phyloP scores from a whole-genome alignment of 2,113 vertebrate species.

The Rhagologus leucostigma region DNA sequence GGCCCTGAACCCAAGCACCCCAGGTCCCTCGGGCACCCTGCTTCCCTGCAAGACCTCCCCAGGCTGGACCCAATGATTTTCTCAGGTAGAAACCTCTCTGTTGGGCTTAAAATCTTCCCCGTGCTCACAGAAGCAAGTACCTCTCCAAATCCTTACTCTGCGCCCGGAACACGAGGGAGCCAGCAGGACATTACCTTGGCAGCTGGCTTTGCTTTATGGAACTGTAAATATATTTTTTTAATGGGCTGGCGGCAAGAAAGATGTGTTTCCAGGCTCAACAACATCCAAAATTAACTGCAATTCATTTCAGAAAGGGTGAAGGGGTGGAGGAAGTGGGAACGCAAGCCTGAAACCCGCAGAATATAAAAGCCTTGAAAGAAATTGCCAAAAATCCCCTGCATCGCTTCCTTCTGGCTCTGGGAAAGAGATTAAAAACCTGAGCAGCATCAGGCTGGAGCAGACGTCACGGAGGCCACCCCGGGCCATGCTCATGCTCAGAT shows the following conservation, averaged over 20 bases:
- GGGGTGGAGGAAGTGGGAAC: not conserved
- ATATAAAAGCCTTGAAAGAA: conserved; percentile 35
- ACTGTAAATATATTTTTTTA: conserved; percentile 64
- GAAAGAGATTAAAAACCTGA: conserved; percentile 37
- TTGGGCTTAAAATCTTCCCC: not conserved
- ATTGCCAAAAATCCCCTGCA: conserved; percentile 29
- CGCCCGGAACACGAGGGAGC: not conserved
- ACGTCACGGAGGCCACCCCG: not conserved
- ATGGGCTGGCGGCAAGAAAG: conserved; percentile 41
- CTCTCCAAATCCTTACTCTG: not conserved
- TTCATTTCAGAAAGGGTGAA: conserved; percentile 24
- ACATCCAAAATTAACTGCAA: conserved; percentile 41
- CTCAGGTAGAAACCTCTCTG: not conserved
- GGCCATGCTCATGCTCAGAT: conserved; percentile 29
- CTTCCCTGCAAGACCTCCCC: not conserved
- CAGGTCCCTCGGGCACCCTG: accelerated
- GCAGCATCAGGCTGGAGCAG: conserved; percentile 7
- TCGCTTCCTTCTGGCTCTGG: conserved; percentile 24
- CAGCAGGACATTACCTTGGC: conserved; percentile 42
- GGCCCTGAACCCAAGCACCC: not conserved
- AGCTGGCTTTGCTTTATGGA: conserved; percentile 60
- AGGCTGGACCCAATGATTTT: not conserved
- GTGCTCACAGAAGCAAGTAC: not conserved
- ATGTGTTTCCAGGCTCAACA: conserved; percentile 21
- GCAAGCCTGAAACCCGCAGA: not conserved